phyloP scores from a whole-genome alignment of 2,797 vertebrate genomes.

The Morus bassanus region DNA sequence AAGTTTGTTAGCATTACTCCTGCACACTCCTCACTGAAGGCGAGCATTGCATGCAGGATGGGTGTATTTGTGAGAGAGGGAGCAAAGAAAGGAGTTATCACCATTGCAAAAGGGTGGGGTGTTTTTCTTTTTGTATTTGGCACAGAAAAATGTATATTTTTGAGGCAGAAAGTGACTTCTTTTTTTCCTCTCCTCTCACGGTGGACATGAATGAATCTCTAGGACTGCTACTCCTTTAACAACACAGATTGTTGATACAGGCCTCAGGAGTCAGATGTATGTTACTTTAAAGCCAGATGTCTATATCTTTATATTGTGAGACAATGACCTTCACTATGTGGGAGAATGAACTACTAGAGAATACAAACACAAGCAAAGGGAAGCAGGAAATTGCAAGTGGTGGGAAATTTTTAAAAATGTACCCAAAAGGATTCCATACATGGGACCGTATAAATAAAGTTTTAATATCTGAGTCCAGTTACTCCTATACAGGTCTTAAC shows the following conservation, averaged over 20 bases:
- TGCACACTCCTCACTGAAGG: background rate
- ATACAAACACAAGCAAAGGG: conserved; percentile 43
- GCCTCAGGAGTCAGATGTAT: conserved; percentile 50
- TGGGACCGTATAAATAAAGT: conserved; percentile 12
- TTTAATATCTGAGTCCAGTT: conserved; percentile 8
- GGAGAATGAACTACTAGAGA: conserved; percentile 60
- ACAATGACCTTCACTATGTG: conserved; percentile 61
- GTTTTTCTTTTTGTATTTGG: background rate
- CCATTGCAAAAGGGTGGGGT: background rate
- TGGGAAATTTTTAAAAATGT: conserved; percentile 48
- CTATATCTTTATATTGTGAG: conserved; percentile 61
- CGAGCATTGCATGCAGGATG: background rate
- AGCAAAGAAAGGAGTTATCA: background rate
- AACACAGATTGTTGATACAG: conserved; percentile 39
- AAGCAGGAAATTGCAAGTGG: conserved; percentile 62
- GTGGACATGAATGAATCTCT: background rate
- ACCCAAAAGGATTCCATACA: conserved; percentile 21
- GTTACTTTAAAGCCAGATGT: conserved; percentile 61
- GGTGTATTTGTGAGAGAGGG: background rate
- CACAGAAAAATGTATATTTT: background rate
- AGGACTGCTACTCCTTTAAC: conserved; percentile 6
- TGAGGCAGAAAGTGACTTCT: background rate
- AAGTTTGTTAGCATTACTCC: background rate
- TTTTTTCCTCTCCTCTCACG: background rate
- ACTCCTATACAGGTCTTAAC: background rate